Evolutionary conservation across 2,797 vertebrate genomes (phyloP).

Genomic region (Manis javanica): DNA sequence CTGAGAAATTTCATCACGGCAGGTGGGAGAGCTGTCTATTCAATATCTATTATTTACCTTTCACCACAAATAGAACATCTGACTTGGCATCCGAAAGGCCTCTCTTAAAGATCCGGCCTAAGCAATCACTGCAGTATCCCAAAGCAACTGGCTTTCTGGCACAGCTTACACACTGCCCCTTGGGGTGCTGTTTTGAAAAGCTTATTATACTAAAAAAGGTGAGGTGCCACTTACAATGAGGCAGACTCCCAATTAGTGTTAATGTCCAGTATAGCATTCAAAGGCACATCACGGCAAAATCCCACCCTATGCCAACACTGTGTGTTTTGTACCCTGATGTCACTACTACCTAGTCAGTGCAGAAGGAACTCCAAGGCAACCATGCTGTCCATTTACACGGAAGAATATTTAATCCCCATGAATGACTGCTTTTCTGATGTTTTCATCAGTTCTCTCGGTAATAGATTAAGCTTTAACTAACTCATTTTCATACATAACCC

Average conservation of each 20-base stretch:
- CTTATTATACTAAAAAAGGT: constrained; percentile 49
- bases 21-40: not conserved
- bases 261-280: constrained; percentile 60
- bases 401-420: constrained; percentile 61
- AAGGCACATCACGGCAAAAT: constrained; percentile 45
- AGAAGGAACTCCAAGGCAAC: constrained; percentile 59
- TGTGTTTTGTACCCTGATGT: not conserved
- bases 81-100: constrained; percentile 35
- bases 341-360: constrained; percentile 4
- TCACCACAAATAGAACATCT: constrained; percentile 23
- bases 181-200: constrained; percentile 39
- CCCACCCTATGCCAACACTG: not conserved
- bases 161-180: not conserved
- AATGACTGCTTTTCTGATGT: constrained; percentile 78
- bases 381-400: constrained; percentile 46
- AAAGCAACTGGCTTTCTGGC: constrained; percentile 37
- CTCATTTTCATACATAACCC: constrained; percentile 77
- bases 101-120: constrained; percentile 20
- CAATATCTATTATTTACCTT: constrained; percentile 35
- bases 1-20: constrained; percentile 14
- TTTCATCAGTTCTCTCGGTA: constrained; percentile 74
- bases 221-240: constrained; percentile 30
- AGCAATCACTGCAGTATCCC: not conserved
- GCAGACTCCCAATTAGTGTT: constrained; percentile 39
- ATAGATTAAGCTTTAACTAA: constrained; percentile 76